phyloP scores from a whole-genome alignment of 2,113 vertebrate genomes.

The Xiphorhynchus elegans region DNA sequence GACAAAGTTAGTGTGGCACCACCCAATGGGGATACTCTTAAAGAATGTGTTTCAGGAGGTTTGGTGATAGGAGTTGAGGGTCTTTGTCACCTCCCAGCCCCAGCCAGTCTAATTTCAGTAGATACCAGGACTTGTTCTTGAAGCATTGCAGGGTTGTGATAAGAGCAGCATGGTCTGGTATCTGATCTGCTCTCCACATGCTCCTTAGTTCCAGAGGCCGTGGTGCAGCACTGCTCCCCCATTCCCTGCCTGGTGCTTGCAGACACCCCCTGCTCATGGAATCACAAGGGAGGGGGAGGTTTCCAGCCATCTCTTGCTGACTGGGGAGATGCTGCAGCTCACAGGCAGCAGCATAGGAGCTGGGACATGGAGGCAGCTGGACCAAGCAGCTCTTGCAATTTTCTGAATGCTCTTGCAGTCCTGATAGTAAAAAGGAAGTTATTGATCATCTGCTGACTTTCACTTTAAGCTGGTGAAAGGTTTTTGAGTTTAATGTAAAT shows the following conservation, averaged over 20 bases:
- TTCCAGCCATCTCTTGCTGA: accelerated
- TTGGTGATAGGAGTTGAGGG: neutral
- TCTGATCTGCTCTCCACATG: neutral
- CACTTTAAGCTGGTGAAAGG: neutral
- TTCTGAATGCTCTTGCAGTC: neutral
- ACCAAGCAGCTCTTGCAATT: neutral
- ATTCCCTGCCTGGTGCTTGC: neutral
- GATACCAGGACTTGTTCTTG: neutral
- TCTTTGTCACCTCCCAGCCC: neutral
- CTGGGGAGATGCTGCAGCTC: neutral
- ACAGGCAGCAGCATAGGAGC: neutral
- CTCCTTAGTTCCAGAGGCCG: neutral
- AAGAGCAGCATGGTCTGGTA: neutral
- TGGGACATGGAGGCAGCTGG: neutral
- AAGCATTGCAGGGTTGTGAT: accelerated
- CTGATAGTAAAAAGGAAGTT: neutral
- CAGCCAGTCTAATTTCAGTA: neutral
- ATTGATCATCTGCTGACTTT: neutral
- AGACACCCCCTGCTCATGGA: neutral
- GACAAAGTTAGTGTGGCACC: neutral
- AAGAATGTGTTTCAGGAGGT: neutral
- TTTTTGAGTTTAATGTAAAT: neutral
- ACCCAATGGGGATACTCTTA: neutral
- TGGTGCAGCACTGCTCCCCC: neutral
- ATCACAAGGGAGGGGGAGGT: neutral